Evolutionary conservation across 2,113 vertebrate genomes (phyloP), one percentile per base, ranked within the genome.

Genomic region (Excalfactoria chinensis): DNA sequence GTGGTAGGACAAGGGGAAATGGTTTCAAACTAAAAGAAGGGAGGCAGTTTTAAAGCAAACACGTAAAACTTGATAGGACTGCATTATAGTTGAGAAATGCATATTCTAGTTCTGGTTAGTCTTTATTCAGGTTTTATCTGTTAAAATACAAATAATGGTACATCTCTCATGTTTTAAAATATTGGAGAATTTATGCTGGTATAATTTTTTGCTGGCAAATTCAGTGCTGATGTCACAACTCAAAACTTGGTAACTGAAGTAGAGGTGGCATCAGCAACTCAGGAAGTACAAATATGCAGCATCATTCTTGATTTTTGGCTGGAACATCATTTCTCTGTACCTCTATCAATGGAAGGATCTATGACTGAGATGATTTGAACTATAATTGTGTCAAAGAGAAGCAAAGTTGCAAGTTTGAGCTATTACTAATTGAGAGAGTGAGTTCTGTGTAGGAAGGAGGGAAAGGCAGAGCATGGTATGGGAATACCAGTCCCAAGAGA

Each of bases 381-480:
- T 28, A 2, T 4, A 79, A 15, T 41, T 80, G n/a, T 35, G n/a
- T 25, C 40, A 71, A 44, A 41, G 7, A 12, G 7, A 77, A 34
- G 66, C 16, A 34, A 48, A 86, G 17, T 15, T 78, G 21, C 23
- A 32, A 59, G 67, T 20, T 8, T 59, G 13, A 90, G 14, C 30
- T n/a, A 22, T n/a, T 9, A 10, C 7, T 69, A 66, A 46, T 2
- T 30, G 23, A 81, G 3, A 26, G 13, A 48, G 18, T 15, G 25
- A 46, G 23, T 37, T 79, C 15, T 32, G 10, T 68, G 19, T 14
- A 60, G 7, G 9, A 37, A 28, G 21, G 62, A 90, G 30, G 46
- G 4, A 35, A 59, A 62, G 8, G 11, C 30, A 35, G 26, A 73
- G 40, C 0, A 1, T 34, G 3, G 28, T 9, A 34, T 26, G 5